Evolutionary conservation across 1,140 invertebrate species (phyloP).

Genomic region (Leptoteleia sp.): DNA sequence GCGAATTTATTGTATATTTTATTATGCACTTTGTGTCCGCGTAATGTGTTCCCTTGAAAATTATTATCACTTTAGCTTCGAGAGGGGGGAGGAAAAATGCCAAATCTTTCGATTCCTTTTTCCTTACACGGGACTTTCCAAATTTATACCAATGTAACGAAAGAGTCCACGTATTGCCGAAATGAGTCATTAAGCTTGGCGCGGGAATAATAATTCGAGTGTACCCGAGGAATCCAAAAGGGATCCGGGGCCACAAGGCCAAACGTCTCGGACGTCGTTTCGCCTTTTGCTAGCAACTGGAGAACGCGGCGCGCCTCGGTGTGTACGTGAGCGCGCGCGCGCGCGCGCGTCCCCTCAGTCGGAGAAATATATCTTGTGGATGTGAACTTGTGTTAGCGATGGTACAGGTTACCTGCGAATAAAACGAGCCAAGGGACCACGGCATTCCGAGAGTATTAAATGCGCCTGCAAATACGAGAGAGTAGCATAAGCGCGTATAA

Average conservation of each 20-base stretch:
- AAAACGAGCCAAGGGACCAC: slow-evolving; percentile 61
- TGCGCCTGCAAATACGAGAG: slow-evolving; percentile 58
- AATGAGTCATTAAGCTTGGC: slow-evolving; percentile 58
- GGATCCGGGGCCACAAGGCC: slow-evolving; percentile 68
- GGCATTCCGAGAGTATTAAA: slow-evolving; percentile 66
- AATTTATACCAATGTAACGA: slow-evolving; percentile 51
- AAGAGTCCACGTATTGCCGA: slow-evolving; percentile 42
- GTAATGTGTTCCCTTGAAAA: no score
- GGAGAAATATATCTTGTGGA: slow-evolving; percentile 46
- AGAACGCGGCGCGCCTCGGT: slow-evolving; percentile 26
- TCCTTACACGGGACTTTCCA: slow-evolving; percentile 6
- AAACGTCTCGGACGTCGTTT: slow-evolving; percentile 57
- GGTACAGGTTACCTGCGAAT: slow-evolving; percentile 65
- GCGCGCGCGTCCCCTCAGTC: slow-evolving; percentile 36
- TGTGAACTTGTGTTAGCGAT: slow-evolving; percentile 47
- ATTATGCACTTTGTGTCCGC: no score
- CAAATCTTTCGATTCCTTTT: no score
- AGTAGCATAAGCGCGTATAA: slow-evolving; percentile 59
- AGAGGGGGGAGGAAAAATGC: no score
- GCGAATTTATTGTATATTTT: no score
- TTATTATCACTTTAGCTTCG: no score
- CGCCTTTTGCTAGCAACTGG: slow-evolving; percentile 52
- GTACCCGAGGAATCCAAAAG: slow-evolving; percentile 56
- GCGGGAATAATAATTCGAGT: slow-evolving; percentile 52
- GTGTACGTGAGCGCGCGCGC: slow-evolving; percentile 19